Conservation (phyloP, 2,113 vertebrate species). For the Neogale vison region DNA sequence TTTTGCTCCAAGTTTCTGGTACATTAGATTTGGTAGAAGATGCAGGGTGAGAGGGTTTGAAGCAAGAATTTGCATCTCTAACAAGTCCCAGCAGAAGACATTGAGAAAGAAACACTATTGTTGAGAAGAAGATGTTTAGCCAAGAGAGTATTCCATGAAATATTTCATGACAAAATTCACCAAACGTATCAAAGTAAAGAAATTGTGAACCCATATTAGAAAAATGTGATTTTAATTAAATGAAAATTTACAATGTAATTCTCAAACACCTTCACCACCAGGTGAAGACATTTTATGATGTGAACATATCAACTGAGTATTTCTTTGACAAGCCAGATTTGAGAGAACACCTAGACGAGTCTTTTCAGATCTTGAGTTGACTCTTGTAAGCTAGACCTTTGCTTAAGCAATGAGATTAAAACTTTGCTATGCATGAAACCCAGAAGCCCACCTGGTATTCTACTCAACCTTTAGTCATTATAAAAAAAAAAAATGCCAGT, state of each 20-base stretch:
- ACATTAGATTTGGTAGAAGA: not conserved
- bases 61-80: not conserved
- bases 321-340: not conserved
- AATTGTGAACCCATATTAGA: not conserved
- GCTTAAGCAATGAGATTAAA: not conserved
- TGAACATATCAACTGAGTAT: not conserved
- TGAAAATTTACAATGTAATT: not conserved
- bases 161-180: not conserved
- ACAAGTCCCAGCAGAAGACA: not conserved
- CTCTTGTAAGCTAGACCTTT: not conserved
- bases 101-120: not conserved
- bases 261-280: not conserved
- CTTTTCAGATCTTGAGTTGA: not conserved
- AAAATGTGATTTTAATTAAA: not conserved
- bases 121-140: not conserved
- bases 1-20: not conserved
- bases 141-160: not conserved
- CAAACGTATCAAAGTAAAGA: not conserved
- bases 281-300: not conserved
- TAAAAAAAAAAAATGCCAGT: not conserved
- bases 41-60: accelerated
- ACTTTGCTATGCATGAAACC: not conserved
- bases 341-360: not conserved
- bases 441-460: not conserved
- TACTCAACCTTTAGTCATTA: not conserved